Evolutionary conservation across 2,888 invertebrate genomes (phyloP), one percentile per base, ranked within the genome.

Genomic region (Pammene fasciana): DNA sequence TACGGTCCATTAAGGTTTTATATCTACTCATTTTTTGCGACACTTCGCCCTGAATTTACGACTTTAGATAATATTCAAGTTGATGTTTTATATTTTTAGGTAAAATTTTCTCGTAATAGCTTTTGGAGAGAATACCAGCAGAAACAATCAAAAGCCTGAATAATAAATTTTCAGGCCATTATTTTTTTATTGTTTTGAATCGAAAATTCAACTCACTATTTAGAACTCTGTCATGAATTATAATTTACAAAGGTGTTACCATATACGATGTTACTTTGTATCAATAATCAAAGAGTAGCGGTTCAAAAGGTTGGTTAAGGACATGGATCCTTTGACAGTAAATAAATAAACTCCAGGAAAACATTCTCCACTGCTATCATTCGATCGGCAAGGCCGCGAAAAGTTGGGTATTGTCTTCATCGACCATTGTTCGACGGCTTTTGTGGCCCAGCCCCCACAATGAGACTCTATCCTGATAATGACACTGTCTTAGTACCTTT

Each of bases 381-480:
- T 56, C 43, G 43, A 65, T 68, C 57, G 59, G 36, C 36, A 38
- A 50, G 50, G 64, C 36, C 50, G 55, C 57, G 64, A 57, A 65
- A 68, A 68, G 64, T 68, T 68, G 48, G 64, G 68, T 26, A 62
- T 76, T 77, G 76, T 73, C 61, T 57, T 43, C 52, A 67, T 60
- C 71, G 70, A 73, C 72, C 73, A 75, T 77, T 73, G 70, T 73
- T 74, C 74, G 41, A 38, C 9, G 16, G 8, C 64, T 72, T 74
- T 79, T 79, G 78, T 79, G 61, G 73, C 56, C 61, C 11, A 41
- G 59, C 64, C 55, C 14, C 34, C 62, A 74, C 75, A 75, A 75
- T 76, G 72, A 74, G 76, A 75, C 74, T 72, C 75, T 77, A 80
- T 82, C 75, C 76, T 77, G 79, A 77, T 82, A 84, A 85, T 82